Conservation (phyloP, 2,888 invertebrate species). For the Anorthoa munda region DNA sequence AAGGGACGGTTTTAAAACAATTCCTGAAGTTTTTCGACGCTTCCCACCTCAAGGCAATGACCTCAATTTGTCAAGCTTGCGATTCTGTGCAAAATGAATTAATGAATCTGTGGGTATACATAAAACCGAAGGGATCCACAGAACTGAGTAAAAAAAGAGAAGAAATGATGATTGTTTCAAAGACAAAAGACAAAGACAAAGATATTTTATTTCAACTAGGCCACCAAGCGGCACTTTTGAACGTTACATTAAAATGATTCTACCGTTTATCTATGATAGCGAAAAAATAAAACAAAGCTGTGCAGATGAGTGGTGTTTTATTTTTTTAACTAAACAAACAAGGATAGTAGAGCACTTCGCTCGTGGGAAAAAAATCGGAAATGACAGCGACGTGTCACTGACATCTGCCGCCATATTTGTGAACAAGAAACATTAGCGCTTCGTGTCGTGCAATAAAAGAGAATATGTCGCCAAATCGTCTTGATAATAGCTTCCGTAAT, state of each 20-base stretch:
- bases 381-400: conserved; percentile 32
- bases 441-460: conserved; percentile 53
- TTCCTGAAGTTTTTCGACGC: conserved; percentile 80
- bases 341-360: not conserved
- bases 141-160: not conserved
- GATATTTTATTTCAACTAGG: too few relatives aligned
- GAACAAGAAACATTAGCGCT: conserved; percentile 53
- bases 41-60: conserved; percentile 75
- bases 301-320: not conserved
- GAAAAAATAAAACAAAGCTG: not conserved
- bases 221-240: too few relatives aligned
- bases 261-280: not conserved
- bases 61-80: conserved; percentile 79
- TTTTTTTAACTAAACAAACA: conserved; percentile 1
- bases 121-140: not conserved
- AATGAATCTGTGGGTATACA: conserved; percentile 7
- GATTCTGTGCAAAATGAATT: conserved; percentile 66
- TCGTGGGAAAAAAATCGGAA: conserved; percentile 35
- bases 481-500: conserved; percentile 36
- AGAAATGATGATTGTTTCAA: not conserved
- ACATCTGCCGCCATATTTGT: conserved; percentile 60
- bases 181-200: too few relatives aligned
- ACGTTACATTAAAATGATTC: too few relatives aligned
- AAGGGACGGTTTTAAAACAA: conserved; percentile 81
- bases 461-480: conserved; percentile 57